Evolutionary conservation across 1,140 invertebrate species (phyloP).

Genomic region (Zaprionus tsacasi): DNA sequence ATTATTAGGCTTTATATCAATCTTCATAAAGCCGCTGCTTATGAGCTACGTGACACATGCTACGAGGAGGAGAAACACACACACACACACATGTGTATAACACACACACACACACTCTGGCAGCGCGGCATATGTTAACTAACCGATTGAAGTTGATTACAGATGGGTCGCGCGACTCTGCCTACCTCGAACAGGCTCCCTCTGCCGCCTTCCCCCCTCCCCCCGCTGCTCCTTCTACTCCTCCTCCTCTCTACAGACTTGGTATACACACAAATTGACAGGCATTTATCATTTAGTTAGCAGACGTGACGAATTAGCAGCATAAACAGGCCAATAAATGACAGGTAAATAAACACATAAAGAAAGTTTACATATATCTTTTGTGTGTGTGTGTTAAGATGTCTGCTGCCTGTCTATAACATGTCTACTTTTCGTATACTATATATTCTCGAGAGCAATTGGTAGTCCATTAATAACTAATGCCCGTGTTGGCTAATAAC

Average conservation of each 20-base stretch:
- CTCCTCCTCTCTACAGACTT: too few relatives aligned
- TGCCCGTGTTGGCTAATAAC: conserved; percentile 1
- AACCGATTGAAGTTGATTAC: conserved; percentile 68
- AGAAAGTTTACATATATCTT: conserved; percentile 12
- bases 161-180: conserved; percentile 67
- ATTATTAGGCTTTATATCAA: conserved; percentile 74
- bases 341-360: conserved; percentile 26
- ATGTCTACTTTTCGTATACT: not conserved
- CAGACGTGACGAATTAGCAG: conserved; percentile 73
- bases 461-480: conserved; percentile 6
- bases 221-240: not conserved
- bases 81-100: conserved; percentile 8
- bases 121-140: conserved; percentile 43
- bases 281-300: conserved; percentile 66
- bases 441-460: conserved; percentile 1
- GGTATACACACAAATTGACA: conserved; percentile 59
- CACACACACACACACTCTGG: conserved; percentile 11
- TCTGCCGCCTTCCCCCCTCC: not conserved
- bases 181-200: conserved; percentile 35
- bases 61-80: conserved; percentile 6
- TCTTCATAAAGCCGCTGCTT: conserved; percentile 68
- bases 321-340: conserved; percentile 57
- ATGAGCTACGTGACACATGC: conserved; percentile 69
- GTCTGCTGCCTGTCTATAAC: not conserved
- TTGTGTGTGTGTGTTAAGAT: not conserved